Evolutionary conservation across 2,113 vertebrate species (phyloP).

Genomic region (Zosterops hypoxanthus): DNA sequence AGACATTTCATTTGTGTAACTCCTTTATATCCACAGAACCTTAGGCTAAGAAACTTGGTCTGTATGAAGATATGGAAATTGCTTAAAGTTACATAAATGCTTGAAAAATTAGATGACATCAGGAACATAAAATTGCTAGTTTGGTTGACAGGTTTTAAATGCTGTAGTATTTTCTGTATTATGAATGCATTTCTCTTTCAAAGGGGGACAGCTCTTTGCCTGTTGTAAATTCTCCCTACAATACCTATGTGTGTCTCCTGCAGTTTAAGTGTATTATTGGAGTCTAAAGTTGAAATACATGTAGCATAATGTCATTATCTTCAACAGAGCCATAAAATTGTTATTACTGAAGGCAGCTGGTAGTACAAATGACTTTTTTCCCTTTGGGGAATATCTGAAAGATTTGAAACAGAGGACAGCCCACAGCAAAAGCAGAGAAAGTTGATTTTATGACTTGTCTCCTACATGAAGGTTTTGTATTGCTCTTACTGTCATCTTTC

Average conservation of each 20-base stretch:
- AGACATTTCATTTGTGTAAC: not conserved
- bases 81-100: not conserved
- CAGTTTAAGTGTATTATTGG: not conserved
- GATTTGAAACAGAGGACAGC: slow-evolving; percentile 68
- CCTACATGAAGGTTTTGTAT: not conserved
- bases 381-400: slow-evolving; percentile 72
- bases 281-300: not conserved
- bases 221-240: not conserved
- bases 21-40: not conserved
- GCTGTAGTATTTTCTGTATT: not conserved
- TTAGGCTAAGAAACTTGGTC: not conserved
- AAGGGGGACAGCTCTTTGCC: slow-evolving; percentile 54
- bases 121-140: not conserved
- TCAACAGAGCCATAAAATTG: not conserved
- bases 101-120: not conserved
- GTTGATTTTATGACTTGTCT: slow-evolving; percentile 26
- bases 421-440: slow-evolving; percentile 60
- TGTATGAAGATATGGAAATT: not conserved
- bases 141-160: not conserved
- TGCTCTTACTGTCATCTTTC: not conserved
- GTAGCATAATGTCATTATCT: not conserved
- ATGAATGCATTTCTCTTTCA: slow-evolving; percentile 14
- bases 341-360: not conserved
- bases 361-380: not conserved
- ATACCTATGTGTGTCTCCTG: not conserved